Evolutionary conservation across 2,888 invertebrate genomes (phyloP), one percentile per base, ranked within the genome.

Genomic region (Scelioninae gen. 2): DNA sequence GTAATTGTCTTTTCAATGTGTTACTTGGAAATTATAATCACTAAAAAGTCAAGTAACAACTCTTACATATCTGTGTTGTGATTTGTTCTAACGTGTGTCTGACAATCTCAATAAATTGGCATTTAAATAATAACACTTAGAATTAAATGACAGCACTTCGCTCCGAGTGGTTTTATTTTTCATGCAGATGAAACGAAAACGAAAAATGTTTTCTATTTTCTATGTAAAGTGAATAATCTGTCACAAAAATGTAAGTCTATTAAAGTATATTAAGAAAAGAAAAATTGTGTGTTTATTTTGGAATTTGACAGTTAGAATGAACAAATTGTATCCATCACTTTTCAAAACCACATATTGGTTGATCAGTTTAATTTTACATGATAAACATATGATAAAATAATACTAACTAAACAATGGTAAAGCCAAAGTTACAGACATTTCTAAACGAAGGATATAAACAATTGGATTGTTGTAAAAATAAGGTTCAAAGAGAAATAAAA

Each of bases 11-110:
- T 57, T 53, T 73, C n/a, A 73, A 57, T 61, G 57, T 61, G 55
- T 73, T 67, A 52, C 61, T 73, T 72, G 55, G 31, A 63, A 28
- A 73, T 37, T 57, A 45, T 73, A 67, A 55, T 50, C 60, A 45
- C 33, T 67, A 50, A 67, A 55, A 67, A 73, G 22, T 55, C 63
- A 43, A 65, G 67, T 67, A 63, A 67, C 50, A n/a, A n/a, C n/a
- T 72, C 61, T 33, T 73, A 67, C 67, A 67, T 73, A 67, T 73
- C 67, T 73, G 67, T 73, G 73, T 67, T 73, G 61, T 73, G 67
- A 73, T 67, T 73, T 67, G 55, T 63, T 73, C 61, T 55, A 55
- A 72, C 57, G 48, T 35, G 37, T 72, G 71, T 71, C 41, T 48
- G 65, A 67, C 61, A 72, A 72, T 71, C 64, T 65, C 45, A 39